Base-by-base conservation (phyloP, 35 echinoderm and acorn worm species). In the Apostichopus japonicus region DNA sequence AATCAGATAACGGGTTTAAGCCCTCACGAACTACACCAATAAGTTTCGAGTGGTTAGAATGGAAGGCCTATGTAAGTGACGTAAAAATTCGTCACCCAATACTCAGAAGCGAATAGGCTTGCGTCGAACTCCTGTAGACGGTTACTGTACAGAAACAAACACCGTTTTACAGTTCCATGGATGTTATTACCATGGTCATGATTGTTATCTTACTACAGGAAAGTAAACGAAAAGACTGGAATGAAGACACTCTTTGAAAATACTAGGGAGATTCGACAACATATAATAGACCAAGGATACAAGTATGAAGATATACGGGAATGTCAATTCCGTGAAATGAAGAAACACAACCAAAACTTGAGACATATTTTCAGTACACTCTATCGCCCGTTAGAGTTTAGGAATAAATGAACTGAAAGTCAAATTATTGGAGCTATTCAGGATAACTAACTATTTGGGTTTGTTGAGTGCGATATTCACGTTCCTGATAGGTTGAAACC, bases 101-200 rank as follows among this genome's bases (percentile, higher is more conserved):
- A 54, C 9, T 6, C 82, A 88, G 80, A 93, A 93, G 65, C 25
- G 92, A 44, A 21, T 92, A 67, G 79, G 91, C 17, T 63, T 78
- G 6, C 24, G 79, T 23, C 51, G 25, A 27, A 27, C 25, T 1
- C 25, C 92, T 8, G 92, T 93, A 9, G 92, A 93, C 73, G 92
- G 92, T 23, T 93, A 27, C 27, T 77, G 63, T 73, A 17, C 4
- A 19, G 91, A 83, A 83, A 79, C 52, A 8, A 56, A 79, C 16
- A 27, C 25, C 25, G 25, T 1, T 27, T 27, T 27, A 27, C 25
- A 27, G 25, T 27, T 27, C 0, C 25, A 79, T 16, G 54, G 56
- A 6, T 95, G 94, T 75, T 95, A 57, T 14, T 93, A 87, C 56
- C 94, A 95, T 75, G 94, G 94, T 14, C 94, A 95, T 59, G 24